Percentiles rank a stretch among this genome's conserved stretches.
phyloP scores from a whole-genome alignment of 2,113 vertebrate genomes.

The Stegostoma tigrinum region DNA sequence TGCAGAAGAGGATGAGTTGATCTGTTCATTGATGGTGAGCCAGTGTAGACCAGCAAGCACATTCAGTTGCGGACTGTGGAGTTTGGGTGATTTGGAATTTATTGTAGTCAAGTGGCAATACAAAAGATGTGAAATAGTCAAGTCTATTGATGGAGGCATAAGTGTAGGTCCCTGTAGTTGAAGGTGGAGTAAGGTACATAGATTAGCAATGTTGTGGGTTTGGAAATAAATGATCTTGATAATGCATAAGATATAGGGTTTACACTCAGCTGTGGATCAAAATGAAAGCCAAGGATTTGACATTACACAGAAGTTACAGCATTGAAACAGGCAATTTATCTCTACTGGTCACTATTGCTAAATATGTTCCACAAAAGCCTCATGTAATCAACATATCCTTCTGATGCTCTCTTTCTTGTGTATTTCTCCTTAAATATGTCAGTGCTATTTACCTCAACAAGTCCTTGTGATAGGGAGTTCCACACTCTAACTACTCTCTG shows the following conservation, averaged over 20 bases:
- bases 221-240: neutral
- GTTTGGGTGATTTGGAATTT: neutral
- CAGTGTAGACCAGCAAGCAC: neutral
- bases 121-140: neutral
- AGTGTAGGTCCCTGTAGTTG: neutral
- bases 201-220: neutral
- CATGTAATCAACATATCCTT: neutral
- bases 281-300: neutral
- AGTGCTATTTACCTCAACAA: neutral
- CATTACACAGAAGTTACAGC: neutral
- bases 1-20: neutral
- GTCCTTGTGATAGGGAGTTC: neutral
- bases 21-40: neutral
- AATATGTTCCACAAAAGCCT: neutral
- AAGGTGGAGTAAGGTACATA: neutral
- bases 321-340: neutral
- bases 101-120: neutral
- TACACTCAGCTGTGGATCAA: neutral
- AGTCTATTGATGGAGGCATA: neutral
- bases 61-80: neutral
- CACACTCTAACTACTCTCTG: neutral
- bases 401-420: neutral
- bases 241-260: neutral
- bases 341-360: neutral
- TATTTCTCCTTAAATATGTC: neutral